Percentiles rank a stretch among this genome's conserved stretches.
Conservation (phyloP, 2,888 invertebrate species). For the Nomada hirtipes region DNA sequence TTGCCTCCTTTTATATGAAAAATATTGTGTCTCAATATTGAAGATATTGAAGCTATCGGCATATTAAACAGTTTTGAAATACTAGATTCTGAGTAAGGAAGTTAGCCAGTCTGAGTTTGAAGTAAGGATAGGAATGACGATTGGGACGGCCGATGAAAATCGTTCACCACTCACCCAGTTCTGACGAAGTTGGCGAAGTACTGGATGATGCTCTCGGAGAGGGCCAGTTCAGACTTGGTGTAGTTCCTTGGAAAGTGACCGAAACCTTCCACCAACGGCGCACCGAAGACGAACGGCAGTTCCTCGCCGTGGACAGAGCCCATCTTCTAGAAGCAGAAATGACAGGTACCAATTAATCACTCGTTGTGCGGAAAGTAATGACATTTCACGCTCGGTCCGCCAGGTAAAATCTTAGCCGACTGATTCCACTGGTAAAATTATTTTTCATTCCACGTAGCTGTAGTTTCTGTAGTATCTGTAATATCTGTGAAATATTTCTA, state of each 20-base stretch:
- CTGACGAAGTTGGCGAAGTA: slow-evolving; percentile 95
- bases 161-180: slow-evolving; percentile 90
- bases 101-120: neutral
- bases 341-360: neutral
- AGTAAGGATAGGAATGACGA: neutral
- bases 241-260: slow-evolving; percentile 95
- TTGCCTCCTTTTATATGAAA: no score
- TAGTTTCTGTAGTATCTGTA: no score
- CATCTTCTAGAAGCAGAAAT: slow-evolving; percentile 88
- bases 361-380: neutral
- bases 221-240: slow-evolving; percentile 93
- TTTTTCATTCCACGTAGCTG: neutral
- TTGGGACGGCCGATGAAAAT: slow-evolving; percentile 23
- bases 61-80: no score
- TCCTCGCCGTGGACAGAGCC: slow-evolving; percentile 97
- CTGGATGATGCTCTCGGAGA: slow-evolving; percentile 94
- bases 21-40: no score
- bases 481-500: no score
- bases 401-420: neutral
- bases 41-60: no score
- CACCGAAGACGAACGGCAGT: slow-evolving; percentile 95
- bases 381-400: neutral
- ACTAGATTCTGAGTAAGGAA: neutral
- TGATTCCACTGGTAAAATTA: neutral
- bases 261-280: slow-evolving; percentile 93